phyloP scores from a whole-genome alignment of 2,113 vertebrate species.

The Jaculus jaculus region DNA sequence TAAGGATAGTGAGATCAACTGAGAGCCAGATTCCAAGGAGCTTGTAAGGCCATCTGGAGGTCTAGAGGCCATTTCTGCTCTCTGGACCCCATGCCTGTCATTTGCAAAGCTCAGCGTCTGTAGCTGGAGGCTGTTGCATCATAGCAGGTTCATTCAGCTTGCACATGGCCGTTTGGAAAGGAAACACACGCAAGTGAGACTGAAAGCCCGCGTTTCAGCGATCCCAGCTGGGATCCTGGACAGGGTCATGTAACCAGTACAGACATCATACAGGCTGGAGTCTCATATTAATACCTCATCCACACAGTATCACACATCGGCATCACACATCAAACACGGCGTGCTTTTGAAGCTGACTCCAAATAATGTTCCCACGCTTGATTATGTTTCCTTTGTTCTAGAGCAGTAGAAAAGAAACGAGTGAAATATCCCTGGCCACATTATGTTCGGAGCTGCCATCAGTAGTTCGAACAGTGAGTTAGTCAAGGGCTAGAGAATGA shows the following conservation, averaged over 20 bases:
- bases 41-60: neutral
- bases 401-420: constrained; percentile 66
- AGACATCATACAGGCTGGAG: constrained; percentile 78
- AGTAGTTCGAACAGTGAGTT: neutral
- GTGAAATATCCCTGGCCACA: constrained; percentile 50
- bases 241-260: constrained; percentile 79
- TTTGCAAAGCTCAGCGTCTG: constrained; percentile 67
- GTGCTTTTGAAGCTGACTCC: constrained; percentile 81
- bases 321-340: constrained; percentile 79
- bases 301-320: constrained; percentile 80
- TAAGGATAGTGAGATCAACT: neutral
- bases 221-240: constrained; percentile 78
- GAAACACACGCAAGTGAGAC: neutral
- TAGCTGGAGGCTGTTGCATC: constrained; percentile 62
- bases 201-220: constrained; percentile 73
- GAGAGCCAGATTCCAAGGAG: neutral
- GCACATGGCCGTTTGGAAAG: constrained; percentile 69
- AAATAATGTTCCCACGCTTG: constrained; percentile 79
- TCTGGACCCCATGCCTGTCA: constrained; percentile 59
- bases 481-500: neutral
- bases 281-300: constrained; percentile 83
- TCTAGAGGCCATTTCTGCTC: neutral
- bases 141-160: constrained; percentile 58
- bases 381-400: constrained; percentile 82
- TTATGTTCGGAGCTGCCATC: constrained; percentile 54